Conservation (phyloP, 2,797 vertebrate species). For the Sebastolobus alascanus region DNA sequence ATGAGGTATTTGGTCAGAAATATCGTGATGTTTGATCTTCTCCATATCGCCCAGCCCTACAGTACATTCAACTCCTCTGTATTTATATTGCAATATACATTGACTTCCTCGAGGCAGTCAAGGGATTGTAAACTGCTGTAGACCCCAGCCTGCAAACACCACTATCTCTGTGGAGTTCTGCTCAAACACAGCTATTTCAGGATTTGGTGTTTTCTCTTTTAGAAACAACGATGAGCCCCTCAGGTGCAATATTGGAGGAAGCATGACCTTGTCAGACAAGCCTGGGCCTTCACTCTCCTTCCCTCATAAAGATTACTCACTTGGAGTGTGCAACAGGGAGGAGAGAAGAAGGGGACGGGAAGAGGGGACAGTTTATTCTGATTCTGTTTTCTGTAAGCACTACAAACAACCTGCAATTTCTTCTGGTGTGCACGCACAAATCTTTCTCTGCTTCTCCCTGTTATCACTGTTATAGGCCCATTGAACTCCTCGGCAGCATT, state of each 20-base stretch:
- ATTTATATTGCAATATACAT: conserved; percentile 20
- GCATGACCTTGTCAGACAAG: conserved; percentile 71
- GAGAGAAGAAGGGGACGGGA: not conserved
- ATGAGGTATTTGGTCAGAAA: too few relatives aligned
- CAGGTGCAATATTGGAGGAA: conserved; percentile 58
- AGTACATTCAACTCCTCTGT: not conserved
- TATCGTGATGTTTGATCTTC: too few relatives aligned
- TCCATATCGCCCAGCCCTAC: too few relatives aligned
- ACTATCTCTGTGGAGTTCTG: conserved; percentile 25
- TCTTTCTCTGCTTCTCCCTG: conserved; percentile 26
- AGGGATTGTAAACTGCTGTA: conserved; percentile 4
- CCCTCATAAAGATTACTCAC: conserved; percentile 58
- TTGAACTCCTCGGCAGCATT: conserved; percentile 46
- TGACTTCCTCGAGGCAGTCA: conserved; percentile 8
- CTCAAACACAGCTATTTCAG: conserved; percentile 52
- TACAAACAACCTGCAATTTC: conserved; percentile 58
- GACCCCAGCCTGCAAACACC: conserved; percentile 32
- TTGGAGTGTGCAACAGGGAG: conserved; percentile 37
- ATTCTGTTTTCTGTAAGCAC: conserved; percentile 34
- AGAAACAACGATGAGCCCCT: conserved; percentile 56
- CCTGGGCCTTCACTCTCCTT: conserved; percentile 35
- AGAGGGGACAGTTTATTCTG: conserved; percentile 38
- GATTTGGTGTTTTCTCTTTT: conserved; percentile 52
- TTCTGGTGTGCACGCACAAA: conserved; percentile 28
- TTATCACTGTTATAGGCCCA: conserved; percentile 56